Evolutionary conservation across 1,140 invertebrate species (phyloP), one percentile per base, ranked within the genome.

Genomic region (Lordiphosa clarofinis): DNA sequence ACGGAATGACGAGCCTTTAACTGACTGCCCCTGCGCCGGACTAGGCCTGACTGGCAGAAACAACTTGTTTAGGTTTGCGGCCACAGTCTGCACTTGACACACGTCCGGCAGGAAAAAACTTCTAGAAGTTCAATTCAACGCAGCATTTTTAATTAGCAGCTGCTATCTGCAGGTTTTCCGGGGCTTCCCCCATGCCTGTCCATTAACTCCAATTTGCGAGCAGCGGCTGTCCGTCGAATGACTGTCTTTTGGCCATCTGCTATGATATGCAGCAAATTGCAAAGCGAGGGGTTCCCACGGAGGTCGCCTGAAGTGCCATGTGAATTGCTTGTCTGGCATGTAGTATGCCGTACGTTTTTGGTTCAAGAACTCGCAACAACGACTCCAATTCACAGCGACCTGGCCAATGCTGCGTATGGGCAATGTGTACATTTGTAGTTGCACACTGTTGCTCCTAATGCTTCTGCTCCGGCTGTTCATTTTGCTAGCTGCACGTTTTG

Each of bases 1-100:
- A 73, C 76, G 57, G 63, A 73, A 82, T 81, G 76, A 82, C 78
- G 76, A 82, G 76, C 78, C 71, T 82, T 82, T 82, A 82, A 82
- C 78, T 70, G 68, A 82, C 76, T 72, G 67, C 44, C 63, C 67
- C 28, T 3, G 21, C 21, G 21, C 21, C 21, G 21, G 21, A 4
- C 21, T 24, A 24, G 28, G 28, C 7, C 28, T 31, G 28, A 19
- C 49, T 48, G 62, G 48, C 53, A 61, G 48, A 46, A 56, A 68
- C 68, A 76, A 73, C 68, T 78, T 73, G 72, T 69, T 82, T 84
- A 67, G 78, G 56, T 52, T 49, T 62, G 52, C 39, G 63, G 44
- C 49, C 57, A 60, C 48, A 61, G 56, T 40, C 52, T 60, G 57
- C 8, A 39, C 39, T 21, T 62, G 67, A 62, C 67, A 70, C 28